Evolutionary conservation across 2,888 invertebrate species (phyloP).

Genomic region (Volucella zonaria): DNA sequence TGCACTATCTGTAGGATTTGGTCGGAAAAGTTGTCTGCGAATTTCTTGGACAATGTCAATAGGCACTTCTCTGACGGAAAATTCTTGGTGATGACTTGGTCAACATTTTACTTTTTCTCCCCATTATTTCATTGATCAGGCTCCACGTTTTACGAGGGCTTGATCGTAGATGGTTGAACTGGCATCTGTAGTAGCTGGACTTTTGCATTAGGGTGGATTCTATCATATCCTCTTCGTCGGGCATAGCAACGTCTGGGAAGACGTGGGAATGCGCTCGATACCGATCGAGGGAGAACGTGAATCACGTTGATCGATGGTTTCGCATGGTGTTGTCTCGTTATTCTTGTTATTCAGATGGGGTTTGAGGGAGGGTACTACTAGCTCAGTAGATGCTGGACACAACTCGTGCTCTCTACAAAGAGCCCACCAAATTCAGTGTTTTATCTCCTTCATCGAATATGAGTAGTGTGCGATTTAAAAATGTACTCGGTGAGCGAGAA

Average conservation of each 20-base stretch:
- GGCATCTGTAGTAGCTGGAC: no score
- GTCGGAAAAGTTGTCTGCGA: no score
- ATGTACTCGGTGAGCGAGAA: constrained; percentile 77
- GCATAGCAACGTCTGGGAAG: constrained; percentile 78
- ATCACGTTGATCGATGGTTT: constrained; percentile 73
- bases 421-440: constrained; percentile 78
- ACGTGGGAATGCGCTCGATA: constrained; percentile 81
- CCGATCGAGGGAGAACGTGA: constrained; percentile 81
- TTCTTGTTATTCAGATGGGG: constrained; percentile 12
- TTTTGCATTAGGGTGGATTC: constrained; percentile 76
- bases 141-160: no score
- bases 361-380: neutral
- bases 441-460: constrained; percentile 79
- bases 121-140: no score
- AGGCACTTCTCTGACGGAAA: no score
- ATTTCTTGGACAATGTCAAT: no score
- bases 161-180: no score
- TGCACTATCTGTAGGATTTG: no score
- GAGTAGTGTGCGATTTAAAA: constrained; percentile 79
- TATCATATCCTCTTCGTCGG: constrained; percentile 79
- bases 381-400: no score
- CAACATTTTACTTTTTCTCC: no score
- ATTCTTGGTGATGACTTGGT: no score
- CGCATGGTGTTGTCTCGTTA: neutral
- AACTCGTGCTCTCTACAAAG: no score